Evolutionary conservation across 2,888 invertebrate genomes (phyloP).

Genomic region (Anoplius nigerrimus): DNA sequence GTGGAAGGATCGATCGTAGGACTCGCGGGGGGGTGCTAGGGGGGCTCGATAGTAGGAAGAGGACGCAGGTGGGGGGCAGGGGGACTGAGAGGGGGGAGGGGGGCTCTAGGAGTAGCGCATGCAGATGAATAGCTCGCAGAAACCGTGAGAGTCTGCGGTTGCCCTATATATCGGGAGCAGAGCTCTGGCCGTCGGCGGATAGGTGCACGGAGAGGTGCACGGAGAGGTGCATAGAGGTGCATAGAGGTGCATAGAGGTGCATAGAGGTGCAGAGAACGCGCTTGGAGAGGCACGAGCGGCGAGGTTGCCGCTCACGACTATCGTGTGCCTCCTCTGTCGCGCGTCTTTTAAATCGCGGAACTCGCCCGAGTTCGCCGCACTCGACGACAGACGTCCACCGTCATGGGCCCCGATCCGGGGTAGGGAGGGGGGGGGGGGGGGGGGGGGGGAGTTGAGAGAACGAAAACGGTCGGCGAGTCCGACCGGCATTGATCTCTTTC

Average conservation of each 20-base stretch:
- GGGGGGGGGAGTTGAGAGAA: background rate
- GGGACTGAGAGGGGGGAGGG: constrained; percentile 17
- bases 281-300: background rate
- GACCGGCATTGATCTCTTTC: too few relatives aligned
- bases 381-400: background rate
- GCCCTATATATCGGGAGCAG: constrained; percentile 72
- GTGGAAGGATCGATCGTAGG: constrained; percentile 27
- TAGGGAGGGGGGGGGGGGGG: too few relatives aligned
- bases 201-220: constrained; percentile 29
- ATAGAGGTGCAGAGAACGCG: constrained; percentile 18
- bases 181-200: constrained; percentile 22
- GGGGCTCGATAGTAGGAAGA: too few relatives aligned
- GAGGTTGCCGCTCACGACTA: constrained; percentile 52
- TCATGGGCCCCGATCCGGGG: too few relatives aligned
- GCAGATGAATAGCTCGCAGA: constrained; percentile 74
- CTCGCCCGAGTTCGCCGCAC: constrained; percentile 43
- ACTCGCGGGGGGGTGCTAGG: constrained; percentile 24
- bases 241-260: constrained; percentile 30
- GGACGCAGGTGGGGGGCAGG: background rate
- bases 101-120: constrained; percentile 49
- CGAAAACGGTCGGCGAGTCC: background rate
- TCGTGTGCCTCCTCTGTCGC: constrained; percentile 36
- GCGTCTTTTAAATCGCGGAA: constrained; percentile 53
- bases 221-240: constrained; percentile 34
- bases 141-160: constrained; percentile 73